Percentiles rank a stretch among this genome's conserved stretches.
These are phyloP conservation scores for Arctia plantaginis DNA, from an alignment of 2,888 invertebrate species.

Conservation along the genomic window DNA sequence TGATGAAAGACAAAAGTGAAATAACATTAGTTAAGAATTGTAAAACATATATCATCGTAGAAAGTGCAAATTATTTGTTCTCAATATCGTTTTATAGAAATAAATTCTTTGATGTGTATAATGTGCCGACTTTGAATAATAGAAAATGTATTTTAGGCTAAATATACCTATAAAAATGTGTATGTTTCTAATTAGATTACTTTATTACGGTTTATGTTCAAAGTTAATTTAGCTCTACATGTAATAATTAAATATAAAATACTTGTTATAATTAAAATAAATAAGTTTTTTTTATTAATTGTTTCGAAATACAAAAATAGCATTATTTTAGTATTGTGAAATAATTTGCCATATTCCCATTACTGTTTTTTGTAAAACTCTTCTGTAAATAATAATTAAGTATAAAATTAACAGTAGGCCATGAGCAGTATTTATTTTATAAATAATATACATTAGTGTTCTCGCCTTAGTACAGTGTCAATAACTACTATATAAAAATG, in stretches of 20 bases:
- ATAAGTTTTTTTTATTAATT: background rate
- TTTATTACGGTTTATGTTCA: background rate
- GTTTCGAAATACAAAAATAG: background rate
- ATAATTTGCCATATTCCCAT: conserved; percentile 8
- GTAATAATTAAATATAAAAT: background rate
- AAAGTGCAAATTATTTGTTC: conserved; percentile 46
- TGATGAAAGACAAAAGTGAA: conserved; percentile 85
- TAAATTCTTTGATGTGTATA: conserved; percentile 23
- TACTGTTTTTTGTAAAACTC: conserved; percentile 3
- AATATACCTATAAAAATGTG: conserved; percentile 3
- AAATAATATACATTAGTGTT: conserved; percentile 45
- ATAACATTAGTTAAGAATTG: conserved; percentile 70
- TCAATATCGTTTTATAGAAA: conserved; percentile 36
- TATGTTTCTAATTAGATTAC: background rate
- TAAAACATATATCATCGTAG: conserved; percentile 54
- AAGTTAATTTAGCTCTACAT: background rate
- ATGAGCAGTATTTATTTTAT: conserved; percentile 33
- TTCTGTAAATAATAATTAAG: conserved; percentile 8
- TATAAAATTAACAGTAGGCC: conserved; percentile 15
- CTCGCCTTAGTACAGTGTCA: conserved; percentile 71
- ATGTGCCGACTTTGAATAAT: conserved; percentile 29
- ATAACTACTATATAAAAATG: conserved; percentile 63
- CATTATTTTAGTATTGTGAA: background rate
- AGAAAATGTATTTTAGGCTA: conserved; percentile 33
- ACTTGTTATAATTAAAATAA: background rate